Evolutionary conservation across 2,113 vertebrate genomes (phyloP).

Genomic region (Protobothrops flavoviridis): DNA sequence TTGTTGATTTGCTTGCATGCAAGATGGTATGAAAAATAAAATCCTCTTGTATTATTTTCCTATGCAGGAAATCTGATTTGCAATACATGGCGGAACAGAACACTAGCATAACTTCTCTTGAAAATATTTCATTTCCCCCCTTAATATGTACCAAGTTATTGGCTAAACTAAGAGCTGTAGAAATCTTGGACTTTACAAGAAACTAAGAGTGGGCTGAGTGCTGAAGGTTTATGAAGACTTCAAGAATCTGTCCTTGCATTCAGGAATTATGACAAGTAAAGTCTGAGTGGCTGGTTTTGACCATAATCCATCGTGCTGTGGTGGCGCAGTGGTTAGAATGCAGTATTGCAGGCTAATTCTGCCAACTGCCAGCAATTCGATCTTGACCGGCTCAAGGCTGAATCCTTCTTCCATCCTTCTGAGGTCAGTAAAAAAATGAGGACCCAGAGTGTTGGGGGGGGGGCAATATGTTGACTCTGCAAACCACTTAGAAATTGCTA

Average conservation of each 20-base stretch:
- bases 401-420: neutral
- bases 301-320: fast-evolving
- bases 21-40: neutral
- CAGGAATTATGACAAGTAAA: neutral
- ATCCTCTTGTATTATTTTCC: neutral
- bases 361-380: neutral
- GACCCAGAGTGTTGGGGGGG: neutral
- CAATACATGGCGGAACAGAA: neutral
- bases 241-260: neutral
- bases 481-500: neutral
- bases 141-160: neutral
- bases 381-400: neutral
- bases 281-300: neutral
- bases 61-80: too few species aligned
- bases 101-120: neutral
- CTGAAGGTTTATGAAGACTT: neutral
- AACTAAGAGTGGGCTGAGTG: neutral
- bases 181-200: neutral
- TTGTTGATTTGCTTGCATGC: neutral
- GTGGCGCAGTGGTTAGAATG: neutral
- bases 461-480: neutral
- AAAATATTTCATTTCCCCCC: neutral
- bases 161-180: neutral
- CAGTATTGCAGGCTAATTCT: neutral
- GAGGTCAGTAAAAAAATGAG: neutral